These are phyloP conservation scores for Littorina saxatilis DNA, from an alignment of 1,140 invertebrate species.

Conservation along the genomic window DNA sequence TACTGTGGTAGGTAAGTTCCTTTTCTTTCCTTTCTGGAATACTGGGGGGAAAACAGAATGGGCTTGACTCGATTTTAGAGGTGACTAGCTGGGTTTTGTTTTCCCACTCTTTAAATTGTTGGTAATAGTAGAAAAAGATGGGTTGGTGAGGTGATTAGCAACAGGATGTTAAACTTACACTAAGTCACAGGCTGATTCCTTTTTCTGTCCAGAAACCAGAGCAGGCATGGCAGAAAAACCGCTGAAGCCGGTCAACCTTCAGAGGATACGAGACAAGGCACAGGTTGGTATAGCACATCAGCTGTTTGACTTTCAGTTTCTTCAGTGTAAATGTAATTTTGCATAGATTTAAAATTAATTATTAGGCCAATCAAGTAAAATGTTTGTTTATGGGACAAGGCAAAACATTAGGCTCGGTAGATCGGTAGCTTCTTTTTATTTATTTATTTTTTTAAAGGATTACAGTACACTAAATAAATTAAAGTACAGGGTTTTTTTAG, in stretches of 20 bases:
- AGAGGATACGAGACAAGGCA: slow-evolving; percentile 49
- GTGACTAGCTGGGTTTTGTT: no score
- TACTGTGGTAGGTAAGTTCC: no score
- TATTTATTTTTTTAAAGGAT: background rate
- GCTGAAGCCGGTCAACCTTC: slow-evolving; percentile 46
- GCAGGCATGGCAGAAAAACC: slow-evolving; percentile 6
- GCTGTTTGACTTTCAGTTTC: background rate
- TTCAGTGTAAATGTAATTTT: background rate
- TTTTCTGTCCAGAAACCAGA: background rate
- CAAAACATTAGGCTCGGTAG: background rate
- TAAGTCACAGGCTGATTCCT: no score
- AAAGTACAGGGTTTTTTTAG: no score
- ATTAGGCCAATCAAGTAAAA: background rate
- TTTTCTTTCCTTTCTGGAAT: no score
- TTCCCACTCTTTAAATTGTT: no score
- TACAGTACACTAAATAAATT: no score
- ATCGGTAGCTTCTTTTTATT: background rate
- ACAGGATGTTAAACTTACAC: no score
- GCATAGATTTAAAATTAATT: background rate
- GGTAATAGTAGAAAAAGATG: no score
- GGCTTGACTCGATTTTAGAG: no score
- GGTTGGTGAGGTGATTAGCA: no score
- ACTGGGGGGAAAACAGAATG: no score
- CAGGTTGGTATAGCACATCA: slow-evolving; percentile 46
- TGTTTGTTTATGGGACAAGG: background rate